Conservation (phyloP, 2,113 vertebrate genomes). For the Bubo scandiacus region DNA sequence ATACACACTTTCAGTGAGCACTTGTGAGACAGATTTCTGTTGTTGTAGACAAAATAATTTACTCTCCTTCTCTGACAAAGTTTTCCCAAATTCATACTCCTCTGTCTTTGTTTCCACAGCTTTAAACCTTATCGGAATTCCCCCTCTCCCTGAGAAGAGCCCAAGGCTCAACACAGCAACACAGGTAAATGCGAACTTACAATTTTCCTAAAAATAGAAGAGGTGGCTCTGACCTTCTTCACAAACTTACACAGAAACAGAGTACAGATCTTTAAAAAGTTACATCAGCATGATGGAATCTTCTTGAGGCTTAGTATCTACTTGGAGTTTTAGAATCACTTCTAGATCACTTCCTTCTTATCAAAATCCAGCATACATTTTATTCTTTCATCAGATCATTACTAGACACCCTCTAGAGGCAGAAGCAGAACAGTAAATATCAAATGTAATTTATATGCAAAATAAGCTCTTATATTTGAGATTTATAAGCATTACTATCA, state of each 20-base stretch:
- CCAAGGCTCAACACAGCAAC: not conserved
- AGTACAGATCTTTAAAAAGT: not conserved
- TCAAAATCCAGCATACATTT: not conserved
- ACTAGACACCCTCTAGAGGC: not conserved
- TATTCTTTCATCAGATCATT: not conserved
- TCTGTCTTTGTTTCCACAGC: not conserved
- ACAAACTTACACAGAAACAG: not conserved
- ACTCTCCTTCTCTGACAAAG: not conserved
- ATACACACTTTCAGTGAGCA: not conserved
- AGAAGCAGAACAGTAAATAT: not conserved
- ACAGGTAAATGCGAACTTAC: not conserved
- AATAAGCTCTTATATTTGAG: not conserved
- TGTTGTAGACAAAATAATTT: not conserved
- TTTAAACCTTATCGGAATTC: not conserved
- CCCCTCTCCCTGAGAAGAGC: not conserved
- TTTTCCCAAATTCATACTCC: not conserved
- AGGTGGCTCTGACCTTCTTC: not conserved
- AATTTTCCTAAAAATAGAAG: not conserved
- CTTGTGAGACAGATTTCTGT: not conserved
- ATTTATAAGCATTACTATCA: not conserved
- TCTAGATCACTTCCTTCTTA: not conserved
- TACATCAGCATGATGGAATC: not conserved
- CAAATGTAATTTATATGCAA: not conserved
- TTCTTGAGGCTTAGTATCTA: not conserved
- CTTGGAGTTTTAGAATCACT: not conserved